A percentile compares a stretch with the other conserved stretches of the same genome.
Evolutionary conservation across 2,113 vertebrate species (phyloP).

Genomic region (Oostethus manadensis): DNA sequence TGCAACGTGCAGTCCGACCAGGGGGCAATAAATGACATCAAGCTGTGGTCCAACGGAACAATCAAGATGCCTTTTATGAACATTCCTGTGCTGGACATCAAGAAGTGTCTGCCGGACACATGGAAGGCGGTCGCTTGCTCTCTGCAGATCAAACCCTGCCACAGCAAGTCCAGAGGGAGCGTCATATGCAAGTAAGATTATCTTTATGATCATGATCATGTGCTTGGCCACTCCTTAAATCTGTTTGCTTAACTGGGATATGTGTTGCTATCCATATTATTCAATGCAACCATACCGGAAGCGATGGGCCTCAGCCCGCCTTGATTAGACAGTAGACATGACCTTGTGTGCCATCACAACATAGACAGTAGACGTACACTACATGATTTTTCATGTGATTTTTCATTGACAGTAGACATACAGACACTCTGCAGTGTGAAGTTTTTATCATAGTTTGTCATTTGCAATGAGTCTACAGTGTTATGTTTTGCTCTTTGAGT

Average conservation of each 20-base stretch:
- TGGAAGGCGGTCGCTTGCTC: conserved; percentile 97
- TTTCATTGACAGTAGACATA: too few relatives aligned
- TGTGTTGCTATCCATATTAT: background rate
- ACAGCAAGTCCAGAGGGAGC: conserved; percentile 91
- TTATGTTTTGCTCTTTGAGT: too few relatives aligned
- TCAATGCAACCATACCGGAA: too few relatives aligned
- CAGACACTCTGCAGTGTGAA: too few relatives aligned
- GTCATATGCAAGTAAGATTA: conserved; percentile 97
- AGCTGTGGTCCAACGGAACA: conserved; percentile 94
- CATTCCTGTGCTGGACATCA: conserved; percentile 95
- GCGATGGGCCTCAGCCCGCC: too few relatives aligned
- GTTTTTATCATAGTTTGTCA: too few relatives aligned
- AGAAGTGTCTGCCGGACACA: conserved; percentile 90
- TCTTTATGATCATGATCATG: conserved; percentile 9
- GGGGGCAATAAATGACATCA: conserved; percentile 96
- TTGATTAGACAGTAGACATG: too few relatives aligned
- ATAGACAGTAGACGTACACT: too few relatives aligned
- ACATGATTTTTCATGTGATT: too few relatives aligned
- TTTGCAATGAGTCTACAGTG: too few relatives aligned
- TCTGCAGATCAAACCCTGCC: conserved; percentile 96
- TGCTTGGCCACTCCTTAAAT: background rate
- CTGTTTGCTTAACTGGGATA: background rate
- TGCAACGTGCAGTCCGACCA: conserved; percentile 96
- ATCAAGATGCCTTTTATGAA: conserved; percentile 99
- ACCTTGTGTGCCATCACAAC: too few relatives aligned